Evolutionary conservation across 2,888 invertebrate genomes (phyloP), one percentile per base, ranked within the genome.

Genomic region (Pteria penguin): DNA sequence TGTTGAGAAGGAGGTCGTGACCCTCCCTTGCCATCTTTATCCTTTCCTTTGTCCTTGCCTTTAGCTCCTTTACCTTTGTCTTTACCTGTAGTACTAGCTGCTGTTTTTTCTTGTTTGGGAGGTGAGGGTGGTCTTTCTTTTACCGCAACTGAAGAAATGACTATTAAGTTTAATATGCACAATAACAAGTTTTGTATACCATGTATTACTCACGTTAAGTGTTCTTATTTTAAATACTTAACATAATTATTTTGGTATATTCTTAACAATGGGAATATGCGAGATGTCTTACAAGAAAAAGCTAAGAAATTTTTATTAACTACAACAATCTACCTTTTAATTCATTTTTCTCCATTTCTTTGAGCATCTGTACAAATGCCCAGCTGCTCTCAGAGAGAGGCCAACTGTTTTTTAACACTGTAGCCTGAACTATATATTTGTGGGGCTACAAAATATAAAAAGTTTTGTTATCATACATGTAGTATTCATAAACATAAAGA

Each of bases 401-500:
- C 92, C 92, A 92, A 75, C 90, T 90, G 74, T 90, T 86, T 66
- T 90, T 84, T 71, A 91, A 75, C 27, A 92, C 90, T 22, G 83
- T 81, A 0, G 92, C 92, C 78, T 92, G 90, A n/a, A 92, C 84
- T 27, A 91, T 87, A 84, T 92, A 92, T 81, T 92, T 92, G 85
- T 92, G 92, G 1, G 88, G 86, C 90, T 91, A 81, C 0, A 82
- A 84, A 62, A 72, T 31, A 45, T 45, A 68, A 67, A 52, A 27
- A 71, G 8, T 5, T 31, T n/a, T n/a, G n/a, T n/a, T n/a, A n/a
- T n/a, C n/a, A n/a, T n/a, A n/a, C n/a, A n/a, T n/a, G n/a, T n/a
- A n/a, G n/a, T n/a, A n/a, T n/a, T n/a, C n/a, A n/a, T n/a, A n/a
- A n/a, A n/a, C n/a, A n/a, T n/a, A n/a, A n/a, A n/a, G n/a, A n/a